These are phyloP conservation scores for Drosophila neutralis DNA, from an alignment of 2,888 invertebrate genomes.

Conservation along the genomic window DNA sequence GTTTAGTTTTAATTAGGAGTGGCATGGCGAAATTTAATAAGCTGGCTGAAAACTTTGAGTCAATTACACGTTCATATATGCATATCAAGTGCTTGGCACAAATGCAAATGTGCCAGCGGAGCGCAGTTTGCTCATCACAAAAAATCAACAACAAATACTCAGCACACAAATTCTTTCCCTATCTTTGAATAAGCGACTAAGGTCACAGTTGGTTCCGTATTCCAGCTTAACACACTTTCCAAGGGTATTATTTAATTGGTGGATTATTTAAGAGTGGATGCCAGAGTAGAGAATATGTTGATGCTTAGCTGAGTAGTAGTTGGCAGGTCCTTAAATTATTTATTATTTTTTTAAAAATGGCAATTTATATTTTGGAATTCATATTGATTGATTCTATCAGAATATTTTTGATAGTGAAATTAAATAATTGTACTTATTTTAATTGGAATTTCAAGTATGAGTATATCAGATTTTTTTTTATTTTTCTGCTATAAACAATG, in stretches of 20 bases:
- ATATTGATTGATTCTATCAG: not conserved
- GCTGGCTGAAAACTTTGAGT: conserved; percentile 15
- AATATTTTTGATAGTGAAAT: not conserved
- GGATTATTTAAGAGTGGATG: too few relatives aligned
- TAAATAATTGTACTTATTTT: not conserved
- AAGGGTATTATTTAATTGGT: not conserved
- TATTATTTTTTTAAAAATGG: not conserved
- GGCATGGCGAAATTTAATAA: conserved; percentile 43
- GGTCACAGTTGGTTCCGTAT: conserved; percentile 27
- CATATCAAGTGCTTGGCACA: conserved; percentile 34
- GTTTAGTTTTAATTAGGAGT: conserved; percentile 17
- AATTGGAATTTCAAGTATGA: not conserved
- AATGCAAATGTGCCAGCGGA: conserved; percentile 43
- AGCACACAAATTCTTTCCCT: not conserved
- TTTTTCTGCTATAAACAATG: too few relatives aligned
- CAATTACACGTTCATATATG: conserved; percentile 31
- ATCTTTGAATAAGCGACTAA: not conserved
- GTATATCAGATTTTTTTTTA: too few relatives aligned
- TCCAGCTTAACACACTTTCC: conserved; percentile 20
- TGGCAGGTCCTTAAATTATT: accelerated
- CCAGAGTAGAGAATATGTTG: not conserved
- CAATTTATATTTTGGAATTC: not conserved
- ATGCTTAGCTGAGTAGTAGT: too few relatives aligned
- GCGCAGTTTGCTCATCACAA: conserved; percentile 36
- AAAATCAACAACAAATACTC: conserved; percentile 36